These are phyloP conservation scores for Agriopis marginaria DNA, from an alignment of 2,888 invertebrate species.

Conservation along the genomic window DNA sequence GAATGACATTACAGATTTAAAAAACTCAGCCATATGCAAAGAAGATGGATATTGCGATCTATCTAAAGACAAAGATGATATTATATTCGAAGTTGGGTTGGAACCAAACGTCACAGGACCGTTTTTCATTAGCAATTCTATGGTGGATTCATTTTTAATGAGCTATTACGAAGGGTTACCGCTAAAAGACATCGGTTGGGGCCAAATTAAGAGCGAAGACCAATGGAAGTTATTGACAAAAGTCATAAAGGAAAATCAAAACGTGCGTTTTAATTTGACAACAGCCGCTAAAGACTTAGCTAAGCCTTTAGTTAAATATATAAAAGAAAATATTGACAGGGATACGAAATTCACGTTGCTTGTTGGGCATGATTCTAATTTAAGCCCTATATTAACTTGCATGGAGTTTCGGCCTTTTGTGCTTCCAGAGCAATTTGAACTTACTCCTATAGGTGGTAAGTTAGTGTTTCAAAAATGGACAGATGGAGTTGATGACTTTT, in stretches of 20 bases:
- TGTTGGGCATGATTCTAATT: conserved; percentile 74
- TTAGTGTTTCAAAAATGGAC: conserved; percentile 74
- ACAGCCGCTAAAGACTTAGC: conserved; percentile 59
- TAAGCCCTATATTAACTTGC: conserved; percentile 58
- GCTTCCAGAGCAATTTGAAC: conserved; percentile 64
- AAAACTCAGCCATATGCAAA: conserved; percentile 62
- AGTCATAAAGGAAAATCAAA: conserved; percentile 61
- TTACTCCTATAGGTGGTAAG: conserved; percentile 73
- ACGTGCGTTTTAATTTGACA: conserved; percentile 65
- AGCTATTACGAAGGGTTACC: conserved; percentile 69
- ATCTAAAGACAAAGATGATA: conserved; percentile 47
- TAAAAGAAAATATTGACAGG: conserved; percentile 54
- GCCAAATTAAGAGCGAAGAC: conserved; percentile 55
- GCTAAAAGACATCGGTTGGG: conserved; percentile 68
- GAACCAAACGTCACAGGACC: conserved; percentile 68
- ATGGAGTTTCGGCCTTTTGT: conserved; percentile 60
- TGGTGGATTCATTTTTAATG: conserved; percentile 73
- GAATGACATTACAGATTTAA: conserved; percentile 63
- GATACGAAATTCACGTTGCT: conserved; percentile 58
- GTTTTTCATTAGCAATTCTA: conserved; percentile 56
- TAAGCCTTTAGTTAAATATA: conserved; percentile 60
- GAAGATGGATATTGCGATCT: conserved; percentile 62
- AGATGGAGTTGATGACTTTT: conserved; percentile 51
- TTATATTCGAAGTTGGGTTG: conserved; percentile 55
- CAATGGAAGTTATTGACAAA: conserved; percentile 62